These are phyloP conservation scores for Poecile atricapillus DNA, from an alignment of 2,113 vertebrate species.

Conservation along the genomic window DNA sequence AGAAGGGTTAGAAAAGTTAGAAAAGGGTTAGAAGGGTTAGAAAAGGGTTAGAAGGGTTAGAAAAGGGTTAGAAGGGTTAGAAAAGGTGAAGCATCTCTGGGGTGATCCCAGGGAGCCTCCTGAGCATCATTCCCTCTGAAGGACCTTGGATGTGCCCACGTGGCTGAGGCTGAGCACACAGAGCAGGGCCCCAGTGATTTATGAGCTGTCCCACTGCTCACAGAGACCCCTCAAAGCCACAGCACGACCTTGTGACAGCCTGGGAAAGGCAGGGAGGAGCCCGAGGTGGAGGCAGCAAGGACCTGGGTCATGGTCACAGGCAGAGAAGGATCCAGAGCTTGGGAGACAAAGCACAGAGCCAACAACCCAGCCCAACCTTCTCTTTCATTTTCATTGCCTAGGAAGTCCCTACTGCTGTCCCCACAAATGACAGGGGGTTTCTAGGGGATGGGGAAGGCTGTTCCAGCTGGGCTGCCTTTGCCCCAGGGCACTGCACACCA, in stretches of 20 bases:
- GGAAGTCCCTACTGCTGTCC: background rate
- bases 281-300: background rate
- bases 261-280: background rate
- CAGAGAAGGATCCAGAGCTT: background rate
- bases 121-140: background rate
- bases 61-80: background rate
- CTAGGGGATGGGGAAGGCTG: background rate
- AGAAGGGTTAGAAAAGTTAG: background rate
- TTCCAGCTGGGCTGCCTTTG: background rate
- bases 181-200: rapidly evolving
- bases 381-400: background rate
- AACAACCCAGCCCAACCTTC: background rate
- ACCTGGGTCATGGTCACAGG: background rate
- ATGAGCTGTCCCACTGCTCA: background rate
- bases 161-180: background rate
- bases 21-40: background rate
- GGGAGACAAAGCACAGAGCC: background rate
- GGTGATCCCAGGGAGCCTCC: background rate
- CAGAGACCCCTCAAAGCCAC: background rate
- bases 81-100: background rate
- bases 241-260: background rate
- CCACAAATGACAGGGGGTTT: background rate
- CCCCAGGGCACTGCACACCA: background rate
- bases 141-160: rapidly evolving
- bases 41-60: background rate